These are phyloP conservation scores for Drosophila vallismaia DNA, from an alignment of 2,888 invertebrate genomes.

Conservation along the genomic window DNA sequence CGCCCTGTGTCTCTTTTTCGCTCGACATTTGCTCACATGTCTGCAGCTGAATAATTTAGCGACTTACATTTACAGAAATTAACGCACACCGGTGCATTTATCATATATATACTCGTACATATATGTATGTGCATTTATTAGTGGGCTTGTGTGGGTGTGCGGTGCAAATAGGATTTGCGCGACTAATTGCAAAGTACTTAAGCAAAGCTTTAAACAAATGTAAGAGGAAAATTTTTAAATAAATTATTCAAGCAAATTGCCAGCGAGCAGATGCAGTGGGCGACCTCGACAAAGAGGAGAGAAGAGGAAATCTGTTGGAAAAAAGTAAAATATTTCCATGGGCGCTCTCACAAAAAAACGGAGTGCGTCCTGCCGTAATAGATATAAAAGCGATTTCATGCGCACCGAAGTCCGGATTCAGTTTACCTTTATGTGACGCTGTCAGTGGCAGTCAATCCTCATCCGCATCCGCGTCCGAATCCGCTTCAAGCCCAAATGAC, in stretches of 20 bases:
- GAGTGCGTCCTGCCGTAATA: slow-evolving; percentile 53
- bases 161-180: slow-evolving; percentile 75
- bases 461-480: slow-evolving; percentile 12
- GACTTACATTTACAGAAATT: slow-evolving; percentile 78
- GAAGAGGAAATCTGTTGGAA: slow-evolving; percentile 2
- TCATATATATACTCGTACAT: slow-evolving; percentile 14
- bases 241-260: slow-evolving; percentile 79
- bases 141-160: slow-evolving; percentile 36
- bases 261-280: slow-evolving; percentile 11
- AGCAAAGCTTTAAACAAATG: slow-evolving; percentile 81
- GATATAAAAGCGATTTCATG: slow-evolving; percentile 69
- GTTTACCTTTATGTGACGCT: slow-evolving; percentile 41
- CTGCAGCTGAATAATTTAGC: slow-evolving; percentile 74
- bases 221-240: slow-evolving; percentile 75
- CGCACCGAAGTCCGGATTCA: slow-evolving; percentile 49
- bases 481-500: slow-evolving; percentile 30
- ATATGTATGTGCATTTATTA: slow-evolving; percentile 18
- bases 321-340: slow-evolving; percentile 5
- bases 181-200: slow-evolving; percentile 83
- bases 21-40: slow-evolving; percentile 67
- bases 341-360: slow-evolving; percentile 58
- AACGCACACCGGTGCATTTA: slow-evolving; percentile 49
- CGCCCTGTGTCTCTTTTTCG: slow-evolving; percentile 21
- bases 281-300: slow-evolving; percentile 10
- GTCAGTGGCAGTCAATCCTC: slow-evolving; percentile 56